Evolutionary conservation across 23 tunicate species (phyloP).

Genomic region (Diplosoma virens): DNA sequence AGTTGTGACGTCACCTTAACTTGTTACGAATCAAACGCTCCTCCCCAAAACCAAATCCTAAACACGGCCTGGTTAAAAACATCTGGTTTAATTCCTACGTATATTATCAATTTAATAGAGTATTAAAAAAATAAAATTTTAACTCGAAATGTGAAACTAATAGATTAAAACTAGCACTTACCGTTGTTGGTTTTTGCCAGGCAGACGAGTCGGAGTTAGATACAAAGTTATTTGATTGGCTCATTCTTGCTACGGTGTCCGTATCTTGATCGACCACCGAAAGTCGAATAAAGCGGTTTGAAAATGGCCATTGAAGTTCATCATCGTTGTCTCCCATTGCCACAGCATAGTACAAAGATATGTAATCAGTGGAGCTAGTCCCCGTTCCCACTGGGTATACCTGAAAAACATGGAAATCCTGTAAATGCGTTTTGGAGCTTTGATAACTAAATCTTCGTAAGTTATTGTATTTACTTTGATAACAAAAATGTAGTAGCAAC

Average conservation of each 20-base stretch:
- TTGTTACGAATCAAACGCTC: no score
- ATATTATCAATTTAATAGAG: no score
- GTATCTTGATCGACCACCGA: constrained; percentile 53
- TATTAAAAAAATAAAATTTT: no score
- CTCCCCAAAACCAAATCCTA: no score
- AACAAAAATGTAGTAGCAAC: no score
- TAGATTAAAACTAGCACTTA: neutral
- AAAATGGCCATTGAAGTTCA: constrained; percentile 59
- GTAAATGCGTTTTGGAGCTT: no score
- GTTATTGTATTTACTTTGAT: no score
- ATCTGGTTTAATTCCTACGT: no score
- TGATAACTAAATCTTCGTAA: no score
- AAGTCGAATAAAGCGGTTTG: constrained; percentile 51
- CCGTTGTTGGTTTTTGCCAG: constrained; percentile 63
- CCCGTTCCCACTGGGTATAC: constrained; percentile 52
- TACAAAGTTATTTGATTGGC: constrained; percentile 42
- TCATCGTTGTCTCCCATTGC: constrained; percentile 69
- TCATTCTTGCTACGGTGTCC: constrained; percentile 29
- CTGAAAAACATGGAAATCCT: constrained; percentile 43
- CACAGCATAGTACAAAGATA: constrained; percentile 42
- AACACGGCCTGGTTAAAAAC: no score
- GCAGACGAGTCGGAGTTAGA: neutral
- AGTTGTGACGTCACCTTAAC: no score
- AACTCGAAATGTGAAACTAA: no score
- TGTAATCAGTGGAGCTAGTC: constrained; percentile 35